Evolutionary conservation across 1,140 invertebrate genomes (phyloP).

Genomic region (Gryon sp.): DNA sequence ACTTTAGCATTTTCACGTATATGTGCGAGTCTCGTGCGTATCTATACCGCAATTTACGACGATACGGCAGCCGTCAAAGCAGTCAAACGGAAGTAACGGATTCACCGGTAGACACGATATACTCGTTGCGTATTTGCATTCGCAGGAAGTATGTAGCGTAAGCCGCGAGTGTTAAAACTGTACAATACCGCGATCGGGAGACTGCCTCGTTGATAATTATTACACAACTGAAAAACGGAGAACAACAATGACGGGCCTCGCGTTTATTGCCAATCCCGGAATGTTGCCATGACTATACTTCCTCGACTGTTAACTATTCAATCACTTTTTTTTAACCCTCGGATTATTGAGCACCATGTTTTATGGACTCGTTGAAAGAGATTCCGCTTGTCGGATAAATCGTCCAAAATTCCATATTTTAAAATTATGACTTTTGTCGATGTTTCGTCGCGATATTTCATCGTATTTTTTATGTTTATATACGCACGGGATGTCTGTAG

Average conservation of each 20-base stretch:
- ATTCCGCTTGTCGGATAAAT: conserved; percentile 36
- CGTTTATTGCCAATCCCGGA: conserved; percentile 40
- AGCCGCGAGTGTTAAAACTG: conserved; percentile 38
- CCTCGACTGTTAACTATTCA: conserved; percentile 43
- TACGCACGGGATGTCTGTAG: too few relatives aligned
- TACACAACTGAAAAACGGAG: conserved; percentile 36
- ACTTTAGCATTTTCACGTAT: conserved; percentile 18
- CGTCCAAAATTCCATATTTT: conserved; percentile 46
- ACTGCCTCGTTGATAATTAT: conserved; percentile 43
- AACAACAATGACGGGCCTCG: conserved; percentile 34
- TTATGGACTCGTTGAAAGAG: conserved; percentile 39
- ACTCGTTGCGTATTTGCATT: conserved; percentile 75
- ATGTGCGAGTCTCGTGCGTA: conserved; percentile 17
- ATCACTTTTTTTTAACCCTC: conserved; percentile 56
- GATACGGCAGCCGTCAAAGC: conserved; percentile 62
- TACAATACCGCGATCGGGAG: conserved; percentile 23
- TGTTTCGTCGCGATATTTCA: conserved; percentile 14
- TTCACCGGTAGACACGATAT: conserved; percentile 76
- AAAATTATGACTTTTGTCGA: conserved; percentile 32
- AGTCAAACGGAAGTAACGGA: conserved; percentile 74
- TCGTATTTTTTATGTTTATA: conserved; percentile 28
- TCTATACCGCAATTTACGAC: conserved; percentile 41
- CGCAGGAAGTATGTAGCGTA: conserved; percentile 65
- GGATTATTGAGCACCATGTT: conserved; percentile 45
- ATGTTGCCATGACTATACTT: conserved; percentile 18